Base-by-base conservation (phyloP, 2,113 vertebrate species). In the Malurus cyaneus region DNA sequence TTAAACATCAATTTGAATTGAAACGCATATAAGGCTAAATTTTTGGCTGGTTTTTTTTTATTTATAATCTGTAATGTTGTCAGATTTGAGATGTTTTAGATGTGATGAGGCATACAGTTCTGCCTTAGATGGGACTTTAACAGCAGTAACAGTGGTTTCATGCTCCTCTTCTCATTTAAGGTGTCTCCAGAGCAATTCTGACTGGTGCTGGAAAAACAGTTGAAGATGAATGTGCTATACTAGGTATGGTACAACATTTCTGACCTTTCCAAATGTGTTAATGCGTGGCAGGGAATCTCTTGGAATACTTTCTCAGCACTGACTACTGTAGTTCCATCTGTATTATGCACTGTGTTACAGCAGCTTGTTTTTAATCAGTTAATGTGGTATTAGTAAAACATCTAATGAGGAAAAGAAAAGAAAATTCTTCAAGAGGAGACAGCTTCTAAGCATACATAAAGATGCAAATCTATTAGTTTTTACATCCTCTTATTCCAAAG, bases 171-270 rank as follows among this genome's bases (percentile, higher is more conserved):
- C 29, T 96, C 52, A 23, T 86, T 94, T 73, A 71, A 99, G 99
- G 99, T 69, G 99, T 99, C 42, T 99, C 99, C 64, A 98, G 97
- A 96, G 98, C 99, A 57, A 98, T 99, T 97, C 93, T 99, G 96
- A 96, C 98, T 8, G 89, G 97, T 82, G 99, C 98, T 86, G 99
- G 99, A 88, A 95, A 34, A 83, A 82, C 67, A 69, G 98, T 99
- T 34, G 97, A 98, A 94, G 39, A 18, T 0, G 98, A 99, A 77
- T 99, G 99, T 89, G 24, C 34, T 80, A 44, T 1, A 2, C 94
- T 98, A 72, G 98, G 99, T 99, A 98, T 95, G 60, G 36, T 66
- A n/a, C 25, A 32, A n/a, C 14, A 14, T 41, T 88, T 70, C 70
- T 86, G 41, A 59, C 16, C 28, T 70, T 70, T 71, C 46, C 69